Evolutionary conservation across 2,113 vertebrate genomes (phyloP), one percentile per base, ranked within the genome.

Genomic region (Mustelus asterias): DNA sequence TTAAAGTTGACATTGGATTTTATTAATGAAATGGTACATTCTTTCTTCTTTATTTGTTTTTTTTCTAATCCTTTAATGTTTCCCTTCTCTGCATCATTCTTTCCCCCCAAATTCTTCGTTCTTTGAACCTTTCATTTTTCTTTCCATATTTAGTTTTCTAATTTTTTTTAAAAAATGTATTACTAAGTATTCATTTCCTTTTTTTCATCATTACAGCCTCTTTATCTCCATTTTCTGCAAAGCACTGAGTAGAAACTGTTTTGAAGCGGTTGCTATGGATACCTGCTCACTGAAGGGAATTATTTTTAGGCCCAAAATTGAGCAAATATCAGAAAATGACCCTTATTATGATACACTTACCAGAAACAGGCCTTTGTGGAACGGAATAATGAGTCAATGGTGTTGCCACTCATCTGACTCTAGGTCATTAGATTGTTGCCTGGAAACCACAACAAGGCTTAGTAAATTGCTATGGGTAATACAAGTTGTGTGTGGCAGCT

Each of bases 11-110:
- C 48, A 58, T 54, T 48, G 86, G 48, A 89, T 89, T 54, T 48
- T 89, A 89, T 89, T 89, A 54, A 89, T 54, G 86, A 89, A 89
- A 89, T 89, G 86, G 48, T 89, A 22, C 48, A 58, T 89, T 48
- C 86, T 54, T 83, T 80, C n/a, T 80, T 80, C 41, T 88, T 88
- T 54, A 88, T 88, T 88, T 88, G 41, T 26, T 48, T 54, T 83
- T 83, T 89, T 41, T 63, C 60, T 22, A 29, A 58, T 89, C 48
- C 48, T 89, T 89, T 89, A 26, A 89, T 48, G 54, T 86, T 89
- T 88, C 85, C 24, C 48, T 89, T 54, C 48, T 10, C 86, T 89
- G 86, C 22, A 89, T 58, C 26, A 88, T 16, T 88, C 58, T 89
- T 54, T 13, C 11, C 48, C 24, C 54, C 29, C 58, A 58, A 89